Evolutionary conservation across 2,797 vertebrate genomes (phyloP), one percentile per base, ranked within the genome.

Genomic region (Ctenosaura bakeri): DNA sequence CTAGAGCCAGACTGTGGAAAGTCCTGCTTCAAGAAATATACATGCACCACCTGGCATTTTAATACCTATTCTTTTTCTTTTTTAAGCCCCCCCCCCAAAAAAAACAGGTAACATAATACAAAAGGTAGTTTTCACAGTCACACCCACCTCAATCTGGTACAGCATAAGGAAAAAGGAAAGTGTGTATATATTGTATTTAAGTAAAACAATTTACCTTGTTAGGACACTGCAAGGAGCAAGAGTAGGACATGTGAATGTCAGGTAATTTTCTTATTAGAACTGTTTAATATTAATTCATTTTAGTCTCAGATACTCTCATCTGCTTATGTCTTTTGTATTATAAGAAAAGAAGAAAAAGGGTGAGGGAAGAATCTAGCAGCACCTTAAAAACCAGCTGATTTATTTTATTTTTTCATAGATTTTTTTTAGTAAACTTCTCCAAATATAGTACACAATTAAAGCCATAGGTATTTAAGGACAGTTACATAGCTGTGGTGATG

Each of bases 101-200:
- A 10, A 74, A 73, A 88, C 32, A 62, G 35, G 10, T 52, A 52
- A 52, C 12, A 66, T 14, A 6, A 32, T 24, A 7, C 38, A 59
- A 20, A 59, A 20, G 59, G 59, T 18, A 59, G 16, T 20, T 59
- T 59, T 59, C 59, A 59, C 16, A 18, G 59, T 20, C 18, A 59
- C 20, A 56, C 4, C 5, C 4, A 18, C 4, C 16, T 59, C 20
- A 59, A 3, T 82, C 52, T 56, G 56, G 52, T 59, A 82, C 32
- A 82, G n/a, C 54, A 56, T 59, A 35, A 59, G 56, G 9, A 56
- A 82, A 59, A 20, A 18, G 18, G 20, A 59, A 20, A 59, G 59
- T 5, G 20, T 18, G 16, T 90, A 89, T 92, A 82, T 92, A 90
- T 93, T 81, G 85, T 91, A 87, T 50, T 20, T 24, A 76, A 89